Evolutionary conservation across 2,113 vertebrate species (phyloP), one percentile per base, ranked within the genome.

Genomic region (Pedetes capensis): DNA sequence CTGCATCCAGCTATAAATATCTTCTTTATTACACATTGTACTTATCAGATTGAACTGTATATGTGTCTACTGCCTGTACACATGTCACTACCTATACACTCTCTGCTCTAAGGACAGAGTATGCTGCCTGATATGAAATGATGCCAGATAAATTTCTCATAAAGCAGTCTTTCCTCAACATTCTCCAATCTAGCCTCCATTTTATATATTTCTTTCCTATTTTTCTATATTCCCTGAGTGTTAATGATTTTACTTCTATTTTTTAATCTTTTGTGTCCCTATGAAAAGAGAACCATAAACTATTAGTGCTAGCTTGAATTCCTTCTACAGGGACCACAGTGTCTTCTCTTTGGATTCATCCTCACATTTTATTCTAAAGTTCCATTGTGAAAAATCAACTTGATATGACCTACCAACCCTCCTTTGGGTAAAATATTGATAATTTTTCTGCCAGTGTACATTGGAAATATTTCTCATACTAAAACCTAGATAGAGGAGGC

Each of bases 401-500:
- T 66, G 29, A 6, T n/a, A 47, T 79, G 91, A 89, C 3, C 3
- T 91, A 37, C 75, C 29, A 68, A 32, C 64, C 22, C 16, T 95
- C 3, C 66, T 27, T 59, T 89, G 76, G 11, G 71, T 64, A 34
- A 47, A 87, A 87, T 96, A 93, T 3, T 80, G 93, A 94, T 83
- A 94, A 95, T 3, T 68, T 96, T 68, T 89, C 25, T 63, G 2
- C 8, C 29, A n/a, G 27, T 83, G 71, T 93, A 6, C 90, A 55
- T 91, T 57, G 80, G 80, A 53, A 91, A 39, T 64, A 94, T 96
- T 97, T 97, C 8, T 72, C 34, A 89, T 8, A 80, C 20, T 91
- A 55, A 97, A 91, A 84, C 3, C 22, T 61, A 97, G 32, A 96
- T 4, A 57, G 97, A 72, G 47, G 14, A 97, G 69, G 82, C 3